phyloP scores from a whole-genome alignment of 2,888 invertebrate genomes.

The Ptychoptera albimana region DNA sequence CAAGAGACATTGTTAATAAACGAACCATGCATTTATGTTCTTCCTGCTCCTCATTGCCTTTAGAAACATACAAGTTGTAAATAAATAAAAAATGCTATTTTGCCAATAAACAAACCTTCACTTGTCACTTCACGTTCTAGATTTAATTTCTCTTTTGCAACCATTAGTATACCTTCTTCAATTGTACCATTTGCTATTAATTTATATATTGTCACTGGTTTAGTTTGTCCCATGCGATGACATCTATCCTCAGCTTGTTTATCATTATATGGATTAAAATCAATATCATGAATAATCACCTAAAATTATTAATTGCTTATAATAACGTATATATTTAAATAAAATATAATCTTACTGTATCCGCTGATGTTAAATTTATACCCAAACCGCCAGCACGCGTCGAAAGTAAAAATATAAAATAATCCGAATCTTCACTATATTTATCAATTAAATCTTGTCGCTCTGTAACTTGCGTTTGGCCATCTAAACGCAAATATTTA shows the following conservation, averaged over 20 bases:
- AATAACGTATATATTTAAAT: neutral
- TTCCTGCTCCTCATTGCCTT: conserved; percentile 44
- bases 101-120: conserved; percentile 32
- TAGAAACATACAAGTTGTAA: neutral
- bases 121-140: conserved; percentile 76
- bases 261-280: conserved; percentile 97
- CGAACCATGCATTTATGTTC: conserved; percentile 68
- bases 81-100: neutral
- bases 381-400: conserved; percentile 93
- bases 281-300: conserved; percentile 81
- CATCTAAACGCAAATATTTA: conserved; percentile 73
- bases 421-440: conserved; percentile 60
- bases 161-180: conserved; percentile 82
- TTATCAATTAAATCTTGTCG: conserved; percentile 82
- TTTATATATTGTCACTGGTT: conserved; percentile 73
- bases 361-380: conserved; percentile 86
- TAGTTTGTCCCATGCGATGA: conserved; percentile 60
- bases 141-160: conserved; percentile 81
- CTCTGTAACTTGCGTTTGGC: conserved; percentile 70
- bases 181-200: conserved; percentile 74
- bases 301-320: conserved; percentile 20
- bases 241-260: conserved; percentile 92
- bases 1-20: conserved; percentile 62
- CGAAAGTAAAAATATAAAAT: conserved; percentile 82
- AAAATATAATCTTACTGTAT: conserved; percentile 55